Percentiles rank a stretch among this genome's conserved stretches.
Evolutionary conservation across 2,113 vertebrate genomes (phyloP).

Genomic region (Chascanopsetta lugubris): DNA sequence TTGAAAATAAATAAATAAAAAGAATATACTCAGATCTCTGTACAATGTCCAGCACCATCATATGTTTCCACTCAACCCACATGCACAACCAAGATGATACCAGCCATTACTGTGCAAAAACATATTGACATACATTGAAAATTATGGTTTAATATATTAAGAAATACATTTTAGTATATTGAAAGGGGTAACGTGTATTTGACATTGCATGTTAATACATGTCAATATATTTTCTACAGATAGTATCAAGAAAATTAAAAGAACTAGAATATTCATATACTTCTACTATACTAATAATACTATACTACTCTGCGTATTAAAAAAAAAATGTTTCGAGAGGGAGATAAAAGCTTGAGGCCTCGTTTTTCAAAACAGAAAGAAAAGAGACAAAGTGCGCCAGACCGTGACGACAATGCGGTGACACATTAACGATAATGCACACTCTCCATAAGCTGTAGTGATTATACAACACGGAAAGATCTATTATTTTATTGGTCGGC

Average conservation of each 20-base stretch:
- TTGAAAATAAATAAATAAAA: not conserved
- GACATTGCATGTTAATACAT: no score
- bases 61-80: slow-evolving; percentile 1
- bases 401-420: slow-evolving; percentile 13
- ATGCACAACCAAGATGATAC: slow-evolving; percentile 6
- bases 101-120: no score
- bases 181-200: no score
- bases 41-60: slow-evolving; percentile 1
- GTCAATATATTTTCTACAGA: no score
- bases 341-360: slow-evolving; percentile 17
- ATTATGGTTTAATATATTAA: no score
- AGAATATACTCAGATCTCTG: not conserved
- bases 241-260: no score
- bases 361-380: slow-evolving; percentile 13
- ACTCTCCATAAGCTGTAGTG: slow-evolving; percentile 1
- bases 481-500: slow-evolving; percentile 18
- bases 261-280: no score
- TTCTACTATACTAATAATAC: no score
- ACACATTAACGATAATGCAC: slow-evolving; percentile 29
- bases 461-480: slow-evolving; percentile 8
- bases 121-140: no score
- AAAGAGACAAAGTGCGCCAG: slow-evolving; percentile 4
- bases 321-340: no score
- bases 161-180: no score
- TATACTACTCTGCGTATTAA: no score